Conservation (phyloP, 2,797 vertebrate species). For the Hippopotamyrus pictus region DNA sequence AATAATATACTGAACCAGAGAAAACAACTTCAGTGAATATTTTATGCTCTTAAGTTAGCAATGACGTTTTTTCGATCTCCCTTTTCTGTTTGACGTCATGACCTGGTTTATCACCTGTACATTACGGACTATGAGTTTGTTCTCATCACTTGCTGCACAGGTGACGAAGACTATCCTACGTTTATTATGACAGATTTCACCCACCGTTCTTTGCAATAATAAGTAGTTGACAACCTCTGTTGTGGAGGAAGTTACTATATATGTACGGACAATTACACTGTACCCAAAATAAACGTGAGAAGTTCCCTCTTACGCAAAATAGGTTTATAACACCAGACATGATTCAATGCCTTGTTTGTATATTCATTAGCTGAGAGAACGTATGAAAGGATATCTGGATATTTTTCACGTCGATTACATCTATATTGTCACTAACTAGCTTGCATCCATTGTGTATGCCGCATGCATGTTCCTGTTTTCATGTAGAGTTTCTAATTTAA, state of each 20-base stretch:
- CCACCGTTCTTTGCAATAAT: neutral
- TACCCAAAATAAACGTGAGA: neutral
- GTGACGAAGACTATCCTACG: neutral
- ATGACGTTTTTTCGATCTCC: neutral
- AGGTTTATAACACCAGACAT: neutral
- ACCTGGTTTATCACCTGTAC: neutral
- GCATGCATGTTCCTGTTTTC: neutral
- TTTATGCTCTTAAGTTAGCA: neutral
- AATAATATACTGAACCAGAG: neutral
- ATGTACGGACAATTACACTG: neutral
- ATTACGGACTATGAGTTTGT: neutral
- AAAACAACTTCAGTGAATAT: neutral
- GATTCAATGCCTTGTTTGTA: neutral
- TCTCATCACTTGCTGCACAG: neutral
- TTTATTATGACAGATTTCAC: neutral
- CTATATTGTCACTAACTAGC: neutral
- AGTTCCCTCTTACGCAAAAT: neutral
- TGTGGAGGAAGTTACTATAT: neutral
- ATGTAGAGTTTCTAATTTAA: conserved; percentile 1
- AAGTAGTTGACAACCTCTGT: neutral
- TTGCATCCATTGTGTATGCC: neutral
- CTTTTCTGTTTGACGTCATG: neutral
- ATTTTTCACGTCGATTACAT: neutral
- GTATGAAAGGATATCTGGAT: neutral
- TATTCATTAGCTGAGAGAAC: neutral